Evolutionary conservation across 2,797 vertebrate species (phyloP).

Genomic region (Molothrus ater): DNA sequence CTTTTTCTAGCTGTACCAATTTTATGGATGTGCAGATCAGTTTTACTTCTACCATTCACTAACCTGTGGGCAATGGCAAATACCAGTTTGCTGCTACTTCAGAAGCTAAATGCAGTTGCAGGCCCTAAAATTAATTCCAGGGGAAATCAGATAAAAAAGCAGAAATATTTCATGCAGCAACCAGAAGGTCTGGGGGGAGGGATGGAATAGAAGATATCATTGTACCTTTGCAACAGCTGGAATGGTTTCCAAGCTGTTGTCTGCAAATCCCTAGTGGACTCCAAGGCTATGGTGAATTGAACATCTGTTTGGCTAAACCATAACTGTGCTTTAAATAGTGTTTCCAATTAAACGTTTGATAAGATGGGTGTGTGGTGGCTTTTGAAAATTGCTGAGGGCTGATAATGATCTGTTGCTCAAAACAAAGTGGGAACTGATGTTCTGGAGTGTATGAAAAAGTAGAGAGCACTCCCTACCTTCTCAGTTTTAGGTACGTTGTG

Average conservation of each 20-base stretch:
- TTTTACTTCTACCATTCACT: not conserved
- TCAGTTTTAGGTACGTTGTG: not conserved
- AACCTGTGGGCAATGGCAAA: not conserved
- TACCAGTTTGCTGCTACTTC: not conserved
- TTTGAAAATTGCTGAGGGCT: not conserved
- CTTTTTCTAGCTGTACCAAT: not conserved
- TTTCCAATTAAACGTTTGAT: not conserved
- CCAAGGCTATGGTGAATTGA: not conserved
- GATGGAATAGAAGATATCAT: not conserved
- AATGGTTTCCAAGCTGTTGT: not conserved
- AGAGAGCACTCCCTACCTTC: not conserved
- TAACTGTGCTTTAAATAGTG: not conserved
- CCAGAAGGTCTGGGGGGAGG: not conserved
- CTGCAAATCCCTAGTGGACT: not conserved
- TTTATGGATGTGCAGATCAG: not conserved
- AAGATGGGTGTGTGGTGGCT: not conserved
- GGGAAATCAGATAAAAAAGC: not conserved
- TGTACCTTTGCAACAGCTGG: constrained; percentile 9
- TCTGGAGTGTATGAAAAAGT: not conserved
- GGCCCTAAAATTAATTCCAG: not conserved
- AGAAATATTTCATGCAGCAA: not conserved
- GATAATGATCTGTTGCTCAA: not conserved
- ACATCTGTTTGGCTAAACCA: not conserved
- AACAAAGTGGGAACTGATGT: not conserved
- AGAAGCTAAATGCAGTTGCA: not conserved